Evolutionary conservation across 2,797 vertebrate species (phyloP).

Genomic region (Pseudopleuronectes americanus): DNA sequence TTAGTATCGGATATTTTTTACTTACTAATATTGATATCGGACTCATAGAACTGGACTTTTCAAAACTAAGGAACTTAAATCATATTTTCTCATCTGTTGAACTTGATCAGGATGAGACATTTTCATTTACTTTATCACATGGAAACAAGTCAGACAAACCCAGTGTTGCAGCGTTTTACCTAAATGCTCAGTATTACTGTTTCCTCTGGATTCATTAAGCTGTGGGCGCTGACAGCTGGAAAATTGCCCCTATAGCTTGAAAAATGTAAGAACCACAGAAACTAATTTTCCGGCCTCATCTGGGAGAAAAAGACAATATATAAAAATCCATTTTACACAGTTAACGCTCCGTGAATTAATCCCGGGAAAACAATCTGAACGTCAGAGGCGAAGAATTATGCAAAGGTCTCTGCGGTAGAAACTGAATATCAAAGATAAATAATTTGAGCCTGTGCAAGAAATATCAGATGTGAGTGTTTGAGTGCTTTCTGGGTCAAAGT

Average conservation of each 20-base stretch:
- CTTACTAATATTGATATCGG: no score
- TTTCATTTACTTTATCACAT: constrained; percentile 10
- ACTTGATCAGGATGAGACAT: neutral
- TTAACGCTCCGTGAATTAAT: neutral
- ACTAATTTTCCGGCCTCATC: constrained; percentile 21
- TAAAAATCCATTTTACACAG: neutral
- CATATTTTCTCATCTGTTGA: neutral
- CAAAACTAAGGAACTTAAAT: no score
- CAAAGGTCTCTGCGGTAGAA: neutral
- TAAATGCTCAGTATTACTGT: neutral
- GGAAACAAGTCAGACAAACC: neutral
- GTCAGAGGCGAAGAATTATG: neutral
- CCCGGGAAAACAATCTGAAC: neutral
- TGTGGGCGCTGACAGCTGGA: constrained; percentile 3
- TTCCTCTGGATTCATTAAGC: constrained; percentile 10
- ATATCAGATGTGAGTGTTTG: neutral
- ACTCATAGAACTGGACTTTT: no score
- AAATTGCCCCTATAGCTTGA: constrained; percentile 9
- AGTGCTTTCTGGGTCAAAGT: neutral
- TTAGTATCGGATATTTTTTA: no score
- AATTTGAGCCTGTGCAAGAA: neutral
- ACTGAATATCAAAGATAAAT: neutral
- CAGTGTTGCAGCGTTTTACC: neutral
- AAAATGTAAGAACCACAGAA: constrained; percentile 30
- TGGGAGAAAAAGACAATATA: neutral